These are phyloP conservation scores for Loriculus beryllinus DNA, from an alignment of 2,797 vertebrate genomes.

Conservation along the genomic window DNA sequence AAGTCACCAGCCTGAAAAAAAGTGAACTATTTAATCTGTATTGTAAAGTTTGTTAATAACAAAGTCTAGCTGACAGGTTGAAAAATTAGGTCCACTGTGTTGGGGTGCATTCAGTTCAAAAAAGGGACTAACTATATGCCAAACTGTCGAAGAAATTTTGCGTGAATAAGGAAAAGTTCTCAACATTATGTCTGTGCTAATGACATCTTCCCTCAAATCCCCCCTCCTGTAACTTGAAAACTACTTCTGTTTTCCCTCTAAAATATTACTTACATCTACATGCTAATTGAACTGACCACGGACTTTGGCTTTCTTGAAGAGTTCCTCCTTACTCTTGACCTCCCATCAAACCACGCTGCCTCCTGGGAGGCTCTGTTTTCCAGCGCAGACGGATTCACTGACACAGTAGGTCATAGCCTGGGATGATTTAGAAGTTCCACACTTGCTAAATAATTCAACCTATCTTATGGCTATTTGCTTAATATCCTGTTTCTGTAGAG, in stretches of 20 bases:
- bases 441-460: slow-evolving; percentile 20
- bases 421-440: not conserved
- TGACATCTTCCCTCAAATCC: not conserved
- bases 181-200: not conserved
- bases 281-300: not conserved
- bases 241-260: not conserved
- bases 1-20: not conserved
- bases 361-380: not conserved
- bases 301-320: not conserved
- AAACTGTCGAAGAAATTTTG: slow-evolving; percentile 46
- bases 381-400: not conserved
- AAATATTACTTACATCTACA: not conserved
- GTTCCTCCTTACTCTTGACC: not conserved
- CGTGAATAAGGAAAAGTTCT: slow-evolving; percentile 35
- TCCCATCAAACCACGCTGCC: not conserved
- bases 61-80: slow-evolving; percentile 38
- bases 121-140: slow-evolving; percentile 29
- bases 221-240: not conserved
- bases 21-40: not conserved
- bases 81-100: slow-evolving; percentile 4
- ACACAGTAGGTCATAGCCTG: not conserved
- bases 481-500: slow-evolving; percentile 11
- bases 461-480: slow-evolving; percentile 32
- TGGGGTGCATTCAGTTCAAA: slow-evolving; percentile 23
- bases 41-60: slow-evolving; percentile 26